phyloP scores from a whole-genome alignment of 1,140 invertebrate genomes.

The Holcopasites calliopsidis region DNA sequence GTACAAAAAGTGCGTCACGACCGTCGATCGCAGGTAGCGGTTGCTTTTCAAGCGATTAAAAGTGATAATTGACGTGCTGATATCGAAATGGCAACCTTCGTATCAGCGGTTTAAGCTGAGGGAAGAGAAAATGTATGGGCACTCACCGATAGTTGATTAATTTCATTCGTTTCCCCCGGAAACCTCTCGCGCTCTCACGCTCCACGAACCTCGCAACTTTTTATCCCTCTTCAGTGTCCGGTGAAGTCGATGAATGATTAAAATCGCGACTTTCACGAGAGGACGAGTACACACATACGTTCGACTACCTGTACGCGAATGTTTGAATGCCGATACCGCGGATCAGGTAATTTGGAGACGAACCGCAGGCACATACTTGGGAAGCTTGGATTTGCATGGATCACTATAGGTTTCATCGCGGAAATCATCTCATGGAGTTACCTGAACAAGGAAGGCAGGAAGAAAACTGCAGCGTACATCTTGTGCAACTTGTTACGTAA shows the following conservation, averaged over 20 bases:
- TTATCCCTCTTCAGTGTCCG: background rate
- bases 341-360: background rate
- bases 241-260: background rate
- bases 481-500: too few species aligned
- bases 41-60: constrained; percentile 7
- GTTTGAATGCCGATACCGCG: constrained; percentile 14
- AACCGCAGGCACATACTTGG: background rate
- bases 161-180: background rate
- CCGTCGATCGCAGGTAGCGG: background rate
- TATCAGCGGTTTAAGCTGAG: background rate
- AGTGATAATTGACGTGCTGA: constrained; percentile 24
- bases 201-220: background rate
- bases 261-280: constrained; percentile 4
- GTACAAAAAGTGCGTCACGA: constrained; percentile 1
- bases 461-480: too few species aligned
- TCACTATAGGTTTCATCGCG: background rate
- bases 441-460: background rate
- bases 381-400: constrained; percentile 4
- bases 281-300: background rate
- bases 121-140: background rate
- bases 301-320: too few species aligned
- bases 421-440: background rate
- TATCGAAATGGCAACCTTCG: constrained; percentile 33
- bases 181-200: too few species aligned
- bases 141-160: background rate